Evolutionary conservation across 2,113 vertebrate species (phyloP), one percentile per base, ranked within the genome.

Genomic region (Motacilla tschutschensis): DNA sequence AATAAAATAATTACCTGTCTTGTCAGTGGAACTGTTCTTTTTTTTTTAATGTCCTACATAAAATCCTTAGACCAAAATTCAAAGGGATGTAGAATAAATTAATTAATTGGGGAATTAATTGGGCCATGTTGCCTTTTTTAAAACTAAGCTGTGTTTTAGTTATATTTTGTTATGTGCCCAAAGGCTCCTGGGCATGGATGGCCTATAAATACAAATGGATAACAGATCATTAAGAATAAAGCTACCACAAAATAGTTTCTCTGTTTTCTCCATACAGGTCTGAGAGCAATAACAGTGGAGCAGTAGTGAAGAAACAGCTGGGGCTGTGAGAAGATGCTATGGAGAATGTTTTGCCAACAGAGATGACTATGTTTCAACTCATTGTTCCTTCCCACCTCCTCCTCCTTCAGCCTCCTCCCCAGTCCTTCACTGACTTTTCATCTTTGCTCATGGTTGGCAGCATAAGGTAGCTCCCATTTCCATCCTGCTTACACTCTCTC

Each of bases 71-170:
- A 92, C 86, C 89, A 95, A 89, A 94, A 96, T 94, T 95, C 94
- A 95, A 93, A 95, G 74, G 19, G 16, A 94, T 90, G 87, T 90
- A 92, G 93, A 96, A 95, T 95, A 93, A 94, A 95, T 95, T 94
- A 95, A 96, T 95, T 94, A 95, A 96, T 95, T 95, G 88, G 93
- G 92, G 85, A 95, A 96, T 95, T 96, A 96, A 96, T 95, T 96
- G 94, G 95, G 94, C 84, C 94, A 91, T 84, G 94, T 93, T 94
- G 81, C 90, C 79, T 95, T 95, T 96, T 93, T 94, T 95, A 92
- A 95, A 92, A 89, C 55, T 48, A 80, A 93, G 86, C 73, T 92
- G 80, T 88, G 83, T 94, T 93, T 92, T 93, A 92, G 84, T 94
- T 89, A 89, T 95, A 95, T 90, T 95, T 95, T 95, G 91, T 92